Evolutionary conservation across 2,113 vertebrate species (phyloP), one percentile per base, ranked within the genome.

Genomic region (Pogonocichla stellata): DNA sequence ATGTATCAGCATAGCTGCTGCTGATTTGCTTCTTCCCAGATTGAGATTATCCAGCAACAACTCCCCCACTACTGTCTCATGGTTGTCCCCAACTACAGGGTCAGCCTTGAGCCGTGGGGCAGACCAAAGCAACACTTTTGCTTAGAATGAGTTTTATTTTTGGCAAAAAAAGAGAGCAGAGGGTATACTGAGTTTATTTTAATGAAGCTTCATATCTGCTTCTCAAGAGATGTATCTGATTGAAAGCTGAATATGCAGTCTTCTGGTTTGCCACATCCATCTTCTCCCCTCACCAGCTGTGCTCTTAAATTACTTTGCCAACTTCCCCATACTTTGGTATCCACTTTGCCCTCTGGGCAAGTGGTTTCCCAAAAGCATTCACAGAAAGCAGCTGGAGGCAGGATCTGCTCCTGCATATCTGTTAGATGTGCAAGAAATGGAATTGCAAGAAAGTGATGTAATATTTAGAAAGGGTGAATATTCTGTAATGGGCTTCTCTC

Each of bases 241-340:
- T 70, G 86, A 40, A 87, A 91, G 58, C 38, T 79, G 61, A 72
- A 67, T 85, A 57, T 82, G 66, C 48, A 56, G 1, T 82, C 79
- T 88, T 80, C 71, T 67, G 17, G 19, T 73, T 66, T 91, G 54
- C 82, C 72, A 23, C 20, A 73, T 86, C 75, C 42, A 53, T 83
- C 50, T 67, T 82, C 40, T 75, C 78, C 36, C 47, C 50, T 80
- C 71, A 80, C 34, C 75, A 86, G 64, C 71, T 66, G 28, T 56
- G 31, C 45, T 77, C 23, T 70, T n/a, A 57, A 57, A 50, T 83
- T 80, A 45, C 80, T 96, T 96, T 86, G 34, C 42, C 23, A 45
- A 2, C 72, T 57, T 93, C 65, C 36, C 13, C 8, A 7, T 80
- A 45, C 25, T 73, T 83, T 42, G 20, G 28, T 88, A 80, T 25